Base-by-base conservation (phyloP, 2,888 invertebrate genomes). In the Temnothorax ravouxi region DNA sequence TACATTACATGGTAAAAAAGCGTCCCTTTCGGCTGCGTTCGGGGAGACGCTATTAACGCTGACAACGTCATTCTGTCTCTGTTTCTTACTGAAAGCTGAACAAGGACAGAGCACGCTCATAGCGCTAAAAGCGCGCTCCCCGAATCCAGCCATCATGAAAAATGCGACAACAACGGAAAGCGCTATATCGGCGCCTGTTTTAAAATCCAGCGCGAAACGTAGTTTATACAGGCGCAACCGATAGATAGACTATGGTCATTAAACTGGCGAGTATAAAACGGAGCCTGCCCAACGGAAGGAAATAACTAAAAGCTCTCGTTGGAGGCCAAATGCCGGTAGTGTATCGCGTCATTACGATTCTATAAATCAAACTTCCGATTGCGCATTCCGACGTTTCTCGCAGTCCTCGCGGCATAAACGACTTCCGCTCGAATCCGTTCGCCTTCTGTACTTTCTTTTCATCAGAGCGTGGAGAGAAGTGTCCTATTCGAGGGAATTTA, bases 1-100 rank as follows among this genome's bases (percentile, higher is more conserved):
- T 47, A 21, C 71, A 71, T 79, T 59, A 71, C 21, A 13, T 25
- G 41, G 76, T 44, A 41, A 77, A 77, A 77, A 77, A 18, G 41
- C 9, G 41, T 3, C 4, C 18, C 41, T 77, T 47, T 54, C n/a
- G n/a, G n/a, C n/a, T n/a, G n/a, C n/a, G n/a, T n/a, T n/a, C n/a
- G n/a, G n/a, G n/a, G n/a, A n/a, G n/a, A n/a, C n/a, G n/a, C n/a
- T n/a, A n/a, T n/a, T n/a, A n/a, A n/a, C n/a, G n/a, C n/a, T n/a
- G n/a, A n/a, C n/a, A n/a, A n/a, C n/a, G n/a, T n/a, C n/a, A n/a
- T n/a, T n/a, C n/a, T n/a, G n/a, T n/a, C n/a, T n/a, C n/a, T n/a
- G n/a, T n/a, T n/a, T n/a, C n/a, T n/a, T n/a, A n/a, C n/a, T n/a
- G n/a, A n/a, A n/a, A n/a, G n/a, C n/a, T n/a, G n/a, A n/a, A n/a